Conservation (phyloP, 2,113 vertebrate species). For the Otocyon megalotis region DNA sequence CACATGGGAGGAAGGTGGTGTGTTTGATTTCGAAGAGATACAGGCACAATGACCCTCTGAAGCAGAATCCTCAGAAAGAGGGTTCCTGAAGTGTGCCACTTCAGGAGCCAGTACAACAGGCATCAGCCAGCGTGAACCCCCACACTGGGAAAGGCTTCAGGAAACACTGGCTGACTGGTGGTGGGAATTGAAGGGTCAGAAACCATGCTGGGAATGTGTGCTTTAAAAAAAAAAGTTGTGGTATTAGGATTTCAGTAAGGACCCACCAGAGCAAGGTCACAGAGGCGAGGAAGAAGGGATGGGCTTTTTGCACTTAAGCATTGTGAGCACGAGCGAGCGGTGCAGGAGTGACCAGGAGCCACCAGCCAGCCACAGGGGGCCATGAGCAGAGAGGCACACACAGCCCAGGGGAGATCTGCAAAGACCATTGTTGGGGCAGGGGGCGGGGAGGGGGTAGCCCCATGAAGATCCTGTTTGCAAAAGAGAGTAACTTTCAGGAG, state of each 20-base stretch:
- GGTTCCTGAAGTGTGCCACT: background rate
- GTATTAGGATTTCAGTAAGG: background rate
- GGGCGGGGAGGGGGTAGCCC: background rate
- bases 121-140: background rate
- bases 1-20: background rate
- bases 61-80: background rate
- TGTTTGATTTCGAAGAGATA: background rate
- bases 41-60: background rate
- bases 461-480: background rate
- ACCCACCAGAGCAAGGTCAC: background rate
- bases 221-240: background rate
- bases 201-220: background rate
- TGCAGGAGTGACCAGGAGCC: background rate
- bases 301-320: background rate
- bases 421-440: background rate
- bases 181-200: background rate
- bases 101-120: background rate
- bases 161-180: background rate
- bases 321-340: background rate
- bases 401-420: background rate
- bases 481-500: background rate
- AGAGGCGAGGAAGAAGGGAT: fast-evolving
- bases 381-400: background rate
- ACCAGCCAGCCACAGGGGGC: background rate
- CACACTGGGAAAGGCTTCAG: background rate